Percentiles rank a stretch among this genome's conserved stretches.
Conservation (phyloP, 2,113 vertebrate species). For the Brienomyrus longianalis region DNA sequence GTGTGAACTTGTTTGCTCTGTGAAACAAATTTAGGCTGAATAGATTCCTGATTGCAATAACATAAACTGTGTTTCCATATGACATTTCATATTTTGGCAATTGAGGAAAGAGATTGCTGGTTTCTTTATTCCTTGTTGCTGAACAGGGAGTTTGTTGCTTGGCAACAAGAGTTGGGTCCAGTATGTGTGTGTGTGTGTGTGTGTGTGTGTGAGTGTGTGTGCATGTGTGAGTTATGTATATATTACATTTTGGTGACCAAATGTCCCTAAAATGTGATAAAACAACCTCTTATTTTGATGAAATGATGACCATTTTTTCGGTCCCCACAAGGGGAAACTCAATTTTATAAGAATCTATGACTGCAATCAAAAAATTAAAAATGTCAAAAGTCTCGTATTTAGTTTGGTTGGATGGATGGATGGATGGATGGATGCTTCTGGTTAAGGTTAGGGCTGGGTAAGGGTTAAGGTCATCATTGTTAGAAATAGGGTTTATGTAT, state of each 20-base stretch:
- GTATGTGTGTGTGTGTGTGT: neutral
- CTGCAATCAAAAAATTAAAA: neutral
- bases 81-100: neutral
- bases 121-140: neutral
- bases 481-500: neutral
- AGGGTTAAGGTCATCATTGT: neutral
- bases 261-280: neutral
- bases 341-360: neutral
- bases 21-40: neutral
- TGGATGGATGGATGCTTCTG: no score
- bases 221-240: neutral
- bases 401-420: no score
- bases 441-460: neutral
- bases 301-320: neutral
- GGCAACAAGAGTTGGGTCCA: no score
- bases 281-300: neutral
- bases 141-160: neutral
- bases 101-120: neutral
- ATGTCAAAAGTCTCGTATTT: neutral
- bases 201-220: neutral
- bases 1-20: neutral
- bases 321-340: neutral
- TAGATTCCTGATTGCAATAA: neutral
- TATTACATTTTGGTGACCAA: neutral
- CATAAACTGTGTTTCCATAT: neutral